A percentile compares a stretch with the other conserved stretches of the same genome.
These are phyloP conservation scores for Drosophila kikkawai DNA, from an alignment of 1,140 invertebrate species.

Conservation along the genomic window DNA sequence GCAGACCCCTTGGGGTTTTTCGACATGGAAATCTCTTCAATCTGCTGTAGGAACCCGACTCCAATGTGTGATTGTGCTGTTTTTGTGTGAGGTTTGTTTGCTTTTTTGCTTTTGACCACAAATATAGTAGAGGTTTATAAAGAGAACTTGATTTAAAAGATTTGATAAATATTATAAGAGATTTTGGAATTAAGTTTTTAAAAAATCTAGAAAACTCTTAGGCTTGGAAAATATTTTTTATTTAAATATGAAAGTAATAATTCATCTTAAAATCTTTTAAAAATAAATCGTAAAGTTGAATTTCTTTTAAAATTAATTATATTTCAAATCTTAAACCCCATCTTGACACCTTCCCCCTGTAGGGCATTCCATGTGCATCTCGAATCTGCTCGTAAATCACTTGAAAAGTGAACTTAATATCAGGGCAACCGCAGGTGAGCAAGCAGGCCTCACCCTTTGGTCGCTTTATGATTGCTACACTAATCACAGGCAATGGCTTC, in stretches of 20 bases:
- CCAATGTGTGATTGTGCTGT: slow-evolving; percentile 26
- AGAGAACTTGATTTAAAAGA: background rate
- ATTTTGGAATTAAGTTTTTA: too few relatives aligned
- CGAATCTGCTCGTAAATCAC: slow-evolving; percentile 54
- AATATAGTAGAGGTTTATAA: background rate
- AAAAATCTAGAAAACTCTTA: too few relatives aligned
- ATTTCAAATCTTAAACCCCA: background rate
- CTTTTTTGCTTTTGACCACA: slow-evolving; percentile 6
- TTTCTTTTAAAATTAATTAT: background rate
- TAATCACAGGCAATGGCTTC: slow-evolving; percentile 63
- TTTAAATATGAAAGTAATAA: too few relatives aligned
- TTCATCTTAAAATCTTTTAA: background rate
- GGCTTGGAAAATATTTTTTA: too few relatives aligned
- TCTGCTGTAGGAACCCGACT: slow-evolving; percentile 5
- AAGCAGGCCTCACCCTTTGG: slow-evolving; percentile 52
- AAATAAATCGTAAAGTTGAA: background rate
- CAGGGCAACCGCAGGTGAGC: slow-evolving; percentile 45
- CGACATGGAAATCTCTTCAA: slow-evolving; percentile 33
- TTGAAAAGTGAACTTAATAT: slow-evolving; percentile 59
- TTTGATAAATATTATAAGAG: background rate
- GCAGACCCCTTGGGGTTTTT: slow-evolving; percentile 42
- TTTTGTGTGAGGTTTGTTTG: slow-evolving; percentile 19
- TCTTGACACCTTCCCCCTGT: background rate
- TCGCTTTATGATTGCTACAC: slow-evolving; percentile 75
- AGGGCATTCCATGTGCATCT: slow-evolving; percentile 2